Evolutionary conservation across 2,888 invertebrate genomes (phyloP).

Genomic region (Galeopsomyia nigrocyanea): DNA sequence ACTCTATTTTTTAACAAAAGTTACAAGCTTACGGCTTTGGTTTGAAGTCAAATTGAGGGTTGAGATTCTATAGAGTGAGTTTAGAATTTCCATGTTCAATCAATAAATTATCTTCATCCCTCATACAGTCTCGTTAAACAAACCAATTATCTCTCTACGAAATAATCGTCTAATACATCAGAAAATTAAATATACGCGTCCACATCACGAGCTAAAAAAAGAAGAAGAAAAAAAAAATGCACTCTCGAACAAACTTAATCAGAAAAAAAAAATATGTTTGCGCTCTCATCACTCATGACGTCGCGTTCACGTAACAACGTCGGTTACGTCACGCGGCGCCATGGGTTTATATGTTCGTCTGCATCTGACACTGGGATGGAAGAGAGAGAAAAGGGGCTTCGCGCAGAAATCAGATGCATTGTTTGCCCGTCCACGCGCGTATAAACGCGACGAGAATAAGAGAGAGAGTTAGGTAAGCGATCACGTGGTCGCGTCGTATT

Average conservation of each 20-base stretch:
- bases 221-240: background rate
- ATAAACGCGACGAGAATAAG: conserved; percentile 13
- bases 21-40: too few relatives aligned
- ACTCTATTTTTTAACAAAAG: too few relatives aligned
- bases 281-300: conserved; percentile 37
- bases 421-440: conserved; percentile 48
- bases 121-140: too few relatives aligned
- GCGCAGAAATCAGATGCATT: conserved; percentile 62
- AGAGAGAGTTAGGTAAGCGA: background rate
- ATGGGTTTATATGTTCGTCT: conserved; percentile 45
- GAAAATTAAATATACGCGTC: too few relatives aligned
- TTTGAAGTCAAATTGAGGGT: too few relatives aligned
- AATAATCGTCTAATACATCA: too few relatives aligned
- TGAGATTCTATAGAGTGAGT: too few relatives aligned
- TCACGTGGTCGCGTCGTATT: background rate
- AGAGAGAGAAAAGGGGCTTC: conserved; percentile 60
- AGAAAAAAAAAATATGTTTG: conserved; percentile 35
- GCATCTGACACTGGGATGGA: conserved; percentile 65
- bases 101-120: too few relatives aligned
- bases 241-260: background rate
- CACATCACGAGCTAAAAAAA: background rate
- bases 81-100: too few relatives aligned
- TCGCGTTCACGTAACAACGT: conserved; percentile 58
- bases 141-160: too few relatives aligned
- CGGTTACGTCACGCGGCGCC: conserved; percentile 60